Percentiles rank a stretch among this genome's conserved stretches.
Conservation (phyloP, 2,113 vertebrate species). For the Mobula birostris region DNA sequence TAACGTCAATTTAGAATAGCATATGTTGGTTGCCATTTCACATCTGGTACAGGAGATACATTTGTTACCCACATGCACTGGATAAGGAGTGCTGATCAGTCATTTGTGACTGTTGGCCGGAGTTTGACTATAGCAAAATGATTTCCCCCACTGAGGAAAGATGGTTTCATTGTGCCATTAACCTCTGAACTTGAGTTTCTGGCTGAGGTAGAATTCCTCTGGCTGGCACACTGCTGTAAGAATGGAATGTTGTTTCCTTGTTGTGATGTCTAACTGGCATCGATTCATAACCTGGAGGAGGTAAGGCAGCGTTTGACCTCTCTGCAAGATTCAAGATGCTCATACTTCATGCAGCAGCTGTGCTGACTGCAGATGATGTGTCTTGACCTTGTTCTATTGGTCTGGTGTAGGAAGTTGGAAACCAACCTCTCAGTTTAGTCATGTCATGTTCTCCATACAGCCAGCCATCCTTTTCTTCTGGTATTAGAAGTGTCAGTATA, state of each 20-base stretch:
- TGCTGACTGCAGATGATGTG: slow-evolving; percentile 45
- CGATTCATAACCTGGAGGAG: slow-evolving; percentile 75
- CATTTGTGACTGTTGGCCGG: slow-evolving; percentile 86
- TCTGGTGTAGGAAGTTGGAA: slow-evolving; percentile 81
- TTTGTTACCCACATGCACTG: slow-evolving; percentile 44
- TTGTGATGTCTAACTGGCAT: not conserved
- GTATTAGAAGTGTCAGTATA: slow-evolving; percentile 71
- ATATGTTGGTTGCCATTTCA: slow-evolving; percentile 24
- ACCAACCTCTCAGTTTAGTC: slow-evolving; percentile 84
- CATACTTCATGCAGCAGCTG: slow-evolving; percentile 59
- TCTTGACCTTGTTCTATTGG: slow-evolving; percentile 48
- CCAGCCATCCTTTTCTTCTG: slow-evolving; percentile 91
- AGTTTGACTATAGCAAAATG: slow-evolving; percentile 87
- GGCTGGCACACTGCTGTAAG: slow-evolving; percentile 38
- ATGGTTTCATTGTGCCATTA: too few species aligned
- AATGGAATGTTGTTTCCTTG: not conserved
- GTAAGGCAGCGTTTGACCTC: slow-evolving; percentile 65
- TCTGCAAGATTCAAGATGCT: slow-evolving; percentile 69
- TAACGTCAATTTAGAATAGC: slow-evolving; percentile 18
- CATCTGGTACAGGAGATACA: not conserved
- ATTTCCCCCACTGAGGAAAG: slow-evolving; percentile 74
- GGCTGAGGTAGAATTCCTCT: slow-evolving; percentile 22
- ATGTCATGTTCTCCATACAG: slow-evolving; percentile 82
- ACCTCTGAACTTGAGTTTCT: slow-evolving; percentile 39
- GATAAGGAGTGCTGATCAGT: slow-evolving; percentile 81